Percentiles rank a stretch among this genome's conserved stretches.
These are phyloP conservation scores for Dastarcus helophoroides DNA, from an alignment of 2,888 invertebrate genomes.

Conservation along the genomic window DNA sequence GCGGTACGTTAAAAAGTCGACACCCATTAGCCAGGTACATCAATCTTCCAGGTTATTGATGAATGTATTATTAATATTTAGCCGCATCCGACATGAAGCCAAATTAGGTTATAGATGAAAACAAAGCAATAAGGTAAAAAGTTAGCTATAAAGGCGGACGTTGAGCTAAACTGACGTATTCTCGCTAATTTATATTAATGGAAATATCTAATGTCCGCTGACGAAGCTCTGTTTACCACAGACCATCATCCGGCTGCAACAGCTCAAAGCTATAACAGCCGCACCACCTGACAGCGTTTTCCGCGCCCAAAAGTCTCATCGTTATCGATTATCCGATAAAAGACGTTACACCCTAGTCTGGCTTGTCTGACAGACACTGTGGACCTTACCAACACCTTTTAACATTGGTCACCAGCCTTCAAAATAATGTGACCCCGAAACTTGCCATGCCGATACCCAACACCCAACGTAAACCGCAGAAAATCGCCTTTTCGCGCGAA, in stretches of 20 bases:
- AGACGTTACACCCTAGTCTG: no score
- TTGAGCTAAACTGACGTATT: constrained; percentile 24
- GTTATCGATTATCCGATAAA: constrained; percentile 4
- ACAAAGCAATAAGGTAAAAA: constrained; percentile 26
- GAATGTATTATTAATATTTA: constrained; percentile 13
- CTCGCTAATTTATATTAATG: constrained; percentile 35
- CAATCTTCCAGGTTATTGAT: constrained; percentile 10
- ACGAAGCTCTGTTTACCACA: constrained; percentile 15
- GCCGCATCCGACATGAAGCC: constrained; percentile 20
- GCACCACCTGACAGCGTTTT: constrained; percentile 15
- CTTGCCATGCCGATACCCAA: no score
- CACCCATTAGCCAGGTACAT: no score
- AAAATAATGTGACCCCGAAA: no score
- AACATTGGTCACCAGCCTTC: no score
- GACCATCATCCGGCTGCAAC: constrained; percentile 29
- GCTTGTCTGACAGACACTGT: no score
- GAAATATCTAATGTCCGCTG: constrained; percentile 31
- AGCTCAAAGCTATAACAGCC: constrained; percentile 32
- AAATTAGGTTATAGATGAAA: constrained; percentile 24
- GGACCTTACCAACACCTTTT: no score
- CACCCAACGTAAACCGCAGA: no score
- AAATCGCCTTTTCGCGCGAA: no score
- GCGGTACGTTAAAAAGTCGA: no score
- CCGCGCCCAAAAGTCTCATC: constrained; percentile 6
- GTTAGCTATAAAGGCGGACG: constrained; percentile 18